phyloP scores from a whole-genome alignment of 2,797 vertebrate genomes.

The Pogoniulus pusillus region DNA sequence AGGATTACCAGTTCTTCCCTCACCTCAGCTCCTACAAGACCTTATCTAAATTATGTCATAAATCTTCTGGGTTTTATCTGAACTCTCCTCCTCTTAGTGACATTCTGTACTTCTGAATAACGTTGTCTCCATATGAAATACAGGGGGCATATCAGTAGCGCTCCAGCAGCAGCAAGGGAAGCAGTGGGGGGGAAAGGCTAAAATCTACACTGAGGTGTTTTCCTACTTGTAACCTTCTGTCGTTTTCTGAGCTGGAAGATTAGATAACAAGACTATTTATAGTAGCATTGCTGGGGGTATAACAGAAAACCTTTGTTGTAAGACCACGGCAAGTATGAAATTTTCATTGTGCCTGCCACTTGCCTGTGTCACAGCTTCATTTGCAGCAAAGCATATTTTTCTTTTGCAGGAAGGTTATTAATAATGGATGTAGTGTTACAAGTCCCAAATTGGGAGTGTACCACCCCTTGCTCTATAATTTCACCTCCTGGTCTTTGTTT shows the following conservation, averaged over 20 bases:
- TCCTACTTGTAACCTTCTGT: constrained; percentile 53
- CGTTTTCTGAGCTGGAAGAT: constrained; percentile 41
- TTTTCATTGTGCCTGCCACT: constrained; percentile 32
- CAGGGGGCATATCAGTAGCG: neutral
- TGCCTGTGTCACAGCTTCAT: neutral
- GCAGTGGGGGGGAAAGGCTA: constrained; percentile 50
- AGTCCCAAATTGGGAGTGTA: constrained; percentile 11
- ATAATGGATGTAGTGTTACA: constrained; percentile 9
- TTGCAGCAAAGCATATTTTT: neutral
- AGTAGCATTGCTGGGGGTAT: constrained; percentile 21
- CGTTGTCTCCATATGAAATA: constrained; percentile 46
- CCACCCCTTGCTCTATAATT: neutral
- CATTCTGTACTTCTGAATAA: constrained; percentile 58
- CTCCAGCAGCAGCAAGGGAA: constrained; percentile 20
- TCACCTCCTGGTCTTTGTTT: neutral
- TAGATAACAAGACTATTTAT: constrained; percentile 63
- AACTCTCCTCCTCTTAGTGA: constrained; percentile 36
- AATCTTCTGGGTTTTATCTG: constrained; percentile 54
- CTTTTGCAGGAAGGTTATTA: neutral
- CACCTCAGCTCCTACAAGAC: neutral
- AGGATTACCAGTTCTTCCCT: neutral
- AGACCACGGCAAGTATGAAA: constrained; percentile 7
- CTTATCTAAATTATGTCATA: constrained; percentile 64
- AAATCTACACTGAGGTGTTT: constrained; percentile 54
- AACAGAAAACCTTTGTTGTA: constrained; percentile 48